Base-by-base conservation (phyloP, 2,113 vertebrate species). In the Pteropus alecto region DNA sequence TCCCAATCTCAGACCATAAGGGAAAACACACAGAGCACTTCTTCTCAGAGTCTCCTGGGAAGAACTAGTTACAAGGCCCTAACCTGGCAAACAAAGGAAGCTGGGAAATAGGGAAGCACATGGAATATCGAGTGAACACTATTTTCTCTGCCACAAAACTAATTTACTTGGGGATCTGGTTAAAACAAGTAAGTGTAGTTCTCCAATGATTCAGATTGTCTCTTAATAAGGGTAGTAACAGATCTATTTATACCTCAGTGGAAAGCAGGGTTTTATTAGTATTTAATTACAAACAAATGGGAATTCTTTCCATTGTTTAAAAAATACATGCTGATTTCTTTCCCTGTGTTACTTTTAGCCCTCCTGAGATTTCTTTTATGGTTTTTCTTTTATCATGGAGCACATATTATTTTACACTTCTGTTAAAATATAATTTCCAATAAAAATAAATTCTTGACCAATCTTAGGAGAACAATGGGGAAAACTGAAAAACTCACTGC, bases 261-360 rank as follows among this genome's bases (percentile, higher is more conserved):
- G 73, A 83, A 87, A 78, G 71, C 13, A 82, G 38, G 81, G 30
- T 15, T 93, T 94, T 68, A 78, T 84, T 96, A 73, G 79, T 61
- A 84, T 87, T 96, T 90, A 82, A 96, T 58, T 58, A 68, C 76
- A 78, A 91, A 83, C 54, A 87, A 93, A 93, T 71, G 60, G 38
- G n/a, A 78, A 94, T 73, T 90, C 19, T 83, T 96, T 79, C 48
- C 48, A 67, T 73, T 71, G 46, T 82, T 95, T 70, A 63, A 74
- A 83, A 54, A 81, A 81, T 48, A 43, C 13, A 28, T 8, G 18
- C 43, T 95, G 68, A 82, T 86, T 82, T 79, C 35, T 92, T 83
- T 74, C 41, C 67, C 73, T 87, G 22, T 43, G 28, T 74, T 95
- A 85, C 65, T 87, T 94, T 92, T 67, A 90, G 68, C 33, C 76